Percentiles rank a stretch among this genome's conserved stretches.
These are phyloP conservation scores for Ptychobarbus kaznakovi DNA, from an alignment of 2,797 vertebrate species.

Conservation along the genomic window DNA sequence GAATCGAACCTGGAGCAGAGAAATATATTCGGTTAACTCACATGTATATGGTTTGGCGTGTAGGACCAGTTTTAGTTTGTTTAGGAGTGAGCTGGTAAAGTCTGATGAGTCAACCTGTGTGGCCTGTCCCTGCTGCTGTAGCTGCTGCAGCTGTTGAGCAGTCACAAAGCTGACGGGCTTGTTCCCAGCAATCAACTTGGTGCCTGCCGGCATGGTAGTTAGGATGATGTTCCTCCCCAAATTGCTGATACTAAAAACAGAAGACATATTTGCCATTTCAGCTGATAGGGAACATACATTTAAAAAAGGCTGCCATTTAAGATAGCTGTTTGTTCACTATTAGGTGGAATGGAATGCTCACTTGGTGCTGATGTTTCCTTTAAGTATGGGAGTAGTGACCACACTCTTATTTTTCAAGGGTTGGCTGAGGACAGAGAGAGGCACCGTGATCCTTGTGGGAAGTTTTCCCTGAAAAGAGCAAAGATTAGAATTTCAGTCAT, in stretches of 20 bases:
- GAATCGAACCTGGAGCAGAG: conserved; percentile 86
- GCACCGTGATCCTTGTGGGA: conserved; percentile 93
- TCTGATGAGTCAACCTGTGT: conserved; percentile 85
- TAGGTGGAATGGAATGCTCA: conserved; percentile 72
- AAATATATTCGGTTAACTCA: not conserved
- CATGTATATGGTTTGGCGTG: not conserved
- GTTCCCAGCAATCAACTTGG: conserved; percentile 95
- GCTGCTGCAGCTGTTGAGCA: conserved; percentile 95
- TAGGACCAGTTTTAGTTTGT: conserved; percentile 23
- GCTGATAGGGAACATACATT: not conserved
- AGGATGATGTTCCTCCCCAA: conserved; percentile 98
- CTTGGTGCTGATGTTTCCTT: conserved; percentile 95
- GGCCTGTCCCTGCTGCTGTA: conserved; percentile 98
- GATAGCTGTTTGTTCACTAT: not conserved
- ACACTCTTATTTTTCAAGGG: conserved; percentile 95
- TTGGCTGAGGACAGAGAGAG: conserved; percentile 94
- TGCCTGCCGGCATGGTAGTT: conserved; percentile 96
- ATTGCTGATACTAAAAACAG: conserved; percentile 83
- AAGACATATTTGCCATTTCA: conserved; percentile 17
- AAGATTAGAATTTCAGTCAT: not conserved
- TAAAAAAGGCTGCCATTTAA: not conserved
- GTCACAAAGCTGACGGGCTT: conserved; percentile 98
- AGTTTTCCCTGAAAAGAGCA: conserved; percentile 85
- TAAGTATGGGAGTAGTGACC: conserved; percentile 93
- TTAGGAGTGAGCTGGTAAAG: not conserved